Evolutionary conservation across 1,140 invertebrate species (phyloP).

Genomic region (Drosophila arawakana): DNA sequence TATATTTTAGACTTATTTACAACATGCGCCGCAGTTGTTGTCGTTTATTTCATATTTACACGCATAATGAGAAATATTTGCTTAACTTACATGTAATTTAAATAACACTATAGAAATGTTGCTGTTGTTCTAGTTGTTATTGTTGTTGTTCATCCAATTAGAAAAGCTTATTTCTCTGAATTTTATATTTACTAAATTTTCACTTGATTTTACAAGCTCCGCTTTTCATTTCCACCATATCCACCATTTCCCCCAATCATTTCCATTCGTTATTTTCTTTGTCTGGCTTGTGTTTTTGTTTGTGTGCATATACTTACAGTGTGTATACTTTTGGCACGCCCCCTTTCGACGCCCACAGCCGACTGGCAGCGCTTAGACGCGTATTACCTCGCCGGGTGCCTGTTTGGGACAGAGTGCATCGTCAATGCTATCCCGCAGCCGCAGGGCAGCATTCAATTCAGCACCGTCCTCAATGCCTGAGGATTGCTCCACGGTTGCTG

Average conservation of each 20-base stretch:
- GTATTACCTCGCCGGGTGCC: slow-evolving; percentile 77
- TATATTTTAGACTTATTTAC: slow-evolving; percentile 20
- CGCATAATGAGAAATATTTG: slow-evolving; percentile 68
- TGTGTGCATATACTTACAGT: slow-evolving; percentile 55
- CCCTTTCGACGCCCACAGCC: not conserved
- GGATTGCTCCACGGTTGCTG: slow-evolving; percentile 7
- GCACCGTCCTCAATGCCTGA: slow-evolving; percentile 33
- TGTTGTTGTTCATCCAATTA: slow-evolving; percentile 28
- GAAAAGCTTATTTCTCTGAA: slow-evolving; percentile 1
- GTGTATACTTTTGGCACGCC: slow-evolving; percentile 14
- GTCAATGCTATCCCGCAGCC: slow-evolving; percentile 69
- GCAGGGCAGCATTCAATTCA: slow-evolving; percentile 54
- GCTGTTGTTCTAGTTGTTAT: slow-evolving; percentile 9
- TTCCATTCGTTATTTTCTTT: slow-evolving; percentile 1
- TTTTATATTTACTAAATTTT: not conserved
- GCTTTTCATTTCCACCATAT: no score
- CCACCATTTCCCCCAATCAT: not conserved
- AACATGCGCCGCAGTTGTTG: slow-evolving; percentile 17
- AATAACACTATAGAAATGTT: slow-evolving; percentile 25
- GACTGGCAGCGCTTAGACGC: slow-evolving; percentile 56
- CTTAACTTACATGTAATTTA: slow-evolving; percentile 38
- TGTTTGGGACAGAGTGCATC: slow-evolving; percentile 74
- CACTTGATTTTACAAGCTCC: not conserved
- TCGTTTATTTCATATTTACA: slow-evolving; percentile 56
- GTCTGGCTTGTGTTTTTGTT: slow-evolving; percentile 7